These are phyloP conservation scores for Tribolium madens DNA, from an alignment of 1,140 invertebrate species.

Conservation along the genomic window DNA sequence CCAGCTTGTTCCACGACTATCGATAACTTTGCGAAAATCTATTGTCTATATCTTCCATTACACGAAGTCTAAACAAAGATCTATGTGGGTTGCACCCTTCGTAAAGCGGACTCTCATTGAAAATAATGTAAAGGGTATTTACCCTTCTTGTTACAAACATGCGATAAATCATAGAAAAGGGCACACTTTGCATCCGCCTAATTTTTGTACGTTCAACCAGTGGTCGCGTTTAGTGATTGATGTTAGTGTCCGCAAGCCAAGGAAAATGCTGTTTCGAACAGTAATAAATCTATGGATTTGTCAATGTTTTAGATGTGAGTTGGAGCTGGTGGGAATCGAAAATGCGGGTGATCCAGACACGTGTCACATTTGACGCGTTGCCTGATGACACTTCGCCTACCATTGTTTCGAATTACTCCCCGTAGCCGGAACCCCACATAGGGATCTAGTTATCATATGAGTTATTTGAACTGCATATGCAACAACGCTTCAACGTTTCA, in stretches of 20 bases:
- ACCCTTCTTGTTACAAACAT: not conserved
- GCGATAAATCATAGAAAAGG: constrained; percentile 30
- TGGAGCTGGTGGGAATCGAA: constrained; percentile 34
- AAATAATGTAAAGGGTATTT: constrained; percentile 8
- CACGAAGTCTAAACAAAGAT: not conserved
- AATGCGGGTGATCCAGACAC: constrained; percentile 44
- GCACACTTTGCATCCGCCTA: constrained; percentile 10
- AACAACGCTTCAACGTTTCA: constrained; percentile 26
- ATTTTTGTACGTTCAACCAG: constrained; percentile 14
- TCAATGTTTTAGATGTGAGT: constrained; percentile 45
- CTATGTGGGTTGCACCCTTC: not conserved
- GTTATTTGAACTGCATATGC: constrained; percentile 37
- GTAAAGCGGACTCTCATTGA: not conserved
- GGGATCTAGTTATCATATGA: constrained; percentile 33
- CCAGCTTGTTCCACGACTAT: not conserved
- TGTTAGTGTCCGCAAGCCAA: not conserved
- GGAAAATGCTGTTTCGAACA: constrained; percentile 32
- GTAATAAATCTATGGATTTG: constrained; percentile 42
- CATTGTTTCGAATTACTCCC: constrained; percentile 43
- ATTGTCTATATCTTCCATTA: not conserved
- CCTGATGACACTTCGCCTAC: constrained; percentile 37
- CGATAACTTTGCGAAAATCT: constrained; percentile 17
- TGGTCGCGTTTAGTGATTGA: constrained; percentile 16
- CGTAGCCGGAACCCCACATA: constrained; percentile 11
- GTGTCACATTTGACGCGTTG: constrained; percentile 42